Evolutionary conservation across 2,113 vertebrate species (phyloP), one percentile per base, ranked within the genome.

Genomic region (Calyptomena viridis): DNA sequence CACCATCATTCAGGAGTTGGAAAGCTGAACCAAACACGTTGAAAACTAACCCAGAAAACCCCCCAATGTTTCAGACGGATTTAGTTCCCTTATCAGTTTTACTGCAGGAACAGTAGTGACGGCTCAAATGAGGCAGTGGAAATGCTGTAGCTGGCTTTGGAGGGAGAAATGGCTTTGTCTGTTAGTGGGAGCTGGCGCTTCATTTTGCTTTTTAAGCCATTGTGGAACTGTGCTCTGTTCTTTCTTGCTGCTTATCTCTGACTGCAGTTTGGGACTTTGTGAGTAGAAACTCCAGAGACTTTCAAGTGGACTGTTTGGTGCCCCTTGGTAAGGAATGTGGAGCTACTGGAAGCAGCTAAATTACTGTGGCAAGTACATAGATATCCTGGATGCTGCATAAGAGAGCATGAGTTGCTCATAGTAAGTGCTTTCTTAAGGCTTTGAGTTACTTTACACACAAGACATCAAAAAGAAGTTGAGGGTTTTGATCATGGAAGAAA

Each of bases 221-320:
- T 94, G 87, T 94, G 67, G 79, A 93, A 33, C 66, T 89, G 76
- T 78, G 35, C 93, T 95, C 90, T 80, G 87, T 97, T 97, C 92
- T 73, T 95, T 91, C 87, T 95, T 93, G 72, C 90, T 92, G 91
- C 93, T 95, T 95, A 95, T 95, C 93, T 95, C 75, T 90, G 90
- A 58, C 85, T 93, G 82, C 90, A 83, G 83, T 93, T 94, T 94
- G 88, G 82, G 92, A 90, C 94, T 95, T 93, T 12, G 71, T 88
- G 86, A 93, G 85, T 92, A 30, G 71, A 75, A 96, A 75, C 89
- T 95, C 86, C 76, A 93, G 91, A 95, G 89, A 68, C 86, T 95
- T 95, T 94, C 68, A 91, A 93, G 84, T 84, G 86, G 84, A 68
- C 63, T 93, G 30, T 81, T 92, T 90, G 77, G 60, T 92, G 86